Evolutionary conservation across 1,140 invertebrate genomes (phyloP), one percentile per base, ranked within the genome.

Genomic region (Hyles euphorbiae): DNA sequence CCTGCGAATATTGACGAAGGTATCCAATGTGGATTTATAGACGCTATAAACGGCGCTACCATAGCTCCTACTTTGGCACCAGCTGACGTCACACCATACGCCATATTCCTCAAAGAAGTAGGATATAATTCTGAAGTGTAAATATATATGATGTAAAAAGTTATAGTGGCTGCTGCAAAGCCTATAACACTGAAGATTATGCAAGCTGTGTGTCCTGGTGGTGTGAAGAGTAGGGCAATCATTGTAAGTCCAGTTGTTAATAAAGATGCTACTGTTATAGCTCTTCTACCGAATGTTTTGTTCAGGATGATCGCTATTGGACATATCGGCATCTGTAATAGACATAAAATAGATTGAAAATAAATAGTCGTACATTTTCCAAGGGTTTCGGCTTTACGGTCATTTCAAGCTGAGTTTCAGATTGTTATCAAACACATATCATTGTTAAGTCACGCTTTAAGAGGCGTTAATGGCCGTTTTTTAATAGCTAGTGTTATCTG

Each of bases 61-160:
- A 71, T 74, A 5, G 70, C 71, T 8, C 72, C 78, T 5, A 76
- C 22, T 44, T 76, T 78, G 3, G 63, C 62, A n/a, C 75, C 75
- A 58, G 61, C 64, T 7, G 71, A 73, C 2, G 58, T 54, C 2
- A 76, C 43, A 3, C 76, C 71, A 33, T 67, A 72, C 5, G 63
- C 72, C 73, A 75, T 79, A 46, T 71, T 79, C 8, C 78, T 68
- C 46, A 79, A 55, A 34, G 68, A 59, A 8, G 78, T 81, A 3
- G 78, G 78, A 52, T 64, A 81, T 44, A 79, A 36, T 46, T 81
- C 76, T 1, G 67, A 70, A 5, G 61, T 54, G 6, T 72, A 72
- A 10, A 78, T 50, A 43, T 73, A 78, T 0, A 68, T 43, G 5
- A 76, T 51, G 7, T 55, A 49, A 49, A 70, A 76, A 0, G 52